Evolutionary conservation across 2,797 vertebrate genomes (phyloP).

Genomic region (Thamnophis elegans): DNA sequence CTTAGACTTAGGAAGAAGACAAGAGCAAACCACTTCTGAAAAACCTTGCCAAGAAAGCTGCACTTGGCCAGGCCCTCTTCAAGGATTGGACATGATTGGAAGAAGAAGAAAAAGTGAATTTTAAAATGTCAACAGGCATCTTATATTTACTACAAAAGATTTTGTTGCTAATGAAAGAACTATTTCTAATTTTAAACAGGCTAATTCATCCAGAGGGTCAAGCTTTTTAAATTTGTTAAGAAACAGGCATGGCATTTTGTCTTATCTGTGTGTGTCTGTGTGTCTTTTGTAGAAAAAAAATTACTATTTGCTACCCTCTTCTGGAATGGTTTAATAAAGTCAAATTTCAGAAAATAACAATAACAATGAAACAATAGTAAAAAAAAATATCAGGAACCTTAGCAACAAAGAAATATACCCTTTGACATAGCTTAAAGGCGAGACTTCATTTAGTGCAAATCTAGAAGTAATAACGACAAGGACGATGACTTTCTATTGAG

Average conservation of each 20-base stretch:
- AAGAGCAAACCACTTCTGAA: not conserved
- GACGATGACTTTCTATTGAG: not conserved
- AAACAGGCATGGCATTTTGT: not conserved
- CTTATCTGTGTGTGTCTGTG: accelerated
- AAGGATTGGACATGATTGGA: not conserved
- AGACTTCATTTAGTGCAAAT: not conserved
- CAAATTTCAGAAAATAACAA: not conserved
- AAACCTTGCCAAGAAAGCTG: not conserved
- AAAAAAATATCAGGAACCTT: not conserved
- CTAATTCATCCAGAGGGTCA: not conserved
- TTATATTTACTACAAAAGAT: not conserved
- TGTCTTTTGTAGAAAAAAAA: conserved; percentile 1
- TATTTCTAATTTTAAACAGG: not conserved
- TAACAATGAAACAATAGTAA: not conserved
- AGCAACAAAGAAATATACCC: not conserved
- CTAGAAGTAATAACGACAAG: not conserved
- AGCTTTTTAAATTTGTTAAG: not conserved
- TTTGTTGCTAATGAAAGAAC: not conserved
- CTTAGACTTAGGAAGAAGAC: not conserved
- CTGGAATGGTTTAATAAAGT: conserved; percentile 43
- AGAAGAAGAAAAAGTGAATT: not conserved
- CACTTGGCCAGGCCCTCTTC: not conserved
- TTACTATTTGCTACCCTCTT: conserved; percentile 64
- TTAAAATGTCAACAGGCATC: not conserved
- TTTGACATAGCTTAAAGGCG: not conserved